phyloP scores from a whole-genome alignment of 2,797 vertebrate species.

The Gymnoscopelus braueri region DNA sequence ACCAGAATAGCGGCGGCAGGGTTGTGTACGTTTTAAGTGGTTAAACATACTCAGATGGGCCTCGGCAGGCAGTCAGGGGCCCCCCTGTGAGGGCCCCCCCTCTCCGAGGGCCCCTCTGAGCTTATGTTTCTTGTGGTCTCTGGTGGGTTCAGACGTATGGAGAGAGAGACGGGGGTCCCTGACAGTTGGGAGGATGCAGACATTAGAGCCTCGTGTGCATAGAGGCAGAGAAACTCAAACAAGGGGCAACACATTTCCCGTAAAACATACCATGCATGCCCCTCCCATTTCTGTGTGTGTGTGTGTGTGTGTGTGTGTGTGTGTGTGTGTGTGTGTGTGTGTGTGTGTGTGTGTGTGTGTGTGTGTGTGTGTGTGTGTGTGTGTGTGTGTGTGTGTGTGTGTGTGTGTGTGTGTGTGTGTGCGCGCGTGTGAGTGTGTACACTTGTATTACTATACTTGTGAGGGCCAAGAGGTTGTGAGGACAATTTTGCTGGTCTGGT shows the following conservation, averaged over 20 bases:
- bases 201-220: constrained; percentile 56
- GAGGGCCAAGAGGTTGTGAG: too few species aligned
- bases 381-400: constrained; percentile 46
- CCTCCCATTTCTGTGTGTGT: constrained; percentile 58
- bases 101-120: too few species aligned
- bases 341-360: constrained; percentile 30
- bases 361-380: constrained; percentile 32
- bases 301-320: neutral
- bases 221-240: constrained; percentile 66
- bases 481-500: too few species aligned
- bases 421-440: constrained; percentile 14
- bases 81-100: too few species aligned
- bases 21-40: too few species aligned
- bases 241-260: constrained; percentile 73
- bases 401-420: constrained; percentile 18
- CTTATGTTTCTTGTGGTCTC: constrained; percentile 41
- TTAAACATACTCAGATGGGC: too few species aligned
- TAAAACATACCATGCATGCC: constrained; percentile 69
- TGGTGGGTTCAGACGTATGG: constrained; percentile 55
- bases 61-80: too few species aligned
- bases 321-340: constrained; percentile 17
- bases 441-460: neutral
- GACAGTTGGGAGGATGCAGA: constrained; percentile 74
- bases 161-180: constrained; percentile 35
- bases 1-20: too few species aligned